Conservation (phyloP, 2,888 invertebrate species). For the Cerceris ruficornis region DNA sequence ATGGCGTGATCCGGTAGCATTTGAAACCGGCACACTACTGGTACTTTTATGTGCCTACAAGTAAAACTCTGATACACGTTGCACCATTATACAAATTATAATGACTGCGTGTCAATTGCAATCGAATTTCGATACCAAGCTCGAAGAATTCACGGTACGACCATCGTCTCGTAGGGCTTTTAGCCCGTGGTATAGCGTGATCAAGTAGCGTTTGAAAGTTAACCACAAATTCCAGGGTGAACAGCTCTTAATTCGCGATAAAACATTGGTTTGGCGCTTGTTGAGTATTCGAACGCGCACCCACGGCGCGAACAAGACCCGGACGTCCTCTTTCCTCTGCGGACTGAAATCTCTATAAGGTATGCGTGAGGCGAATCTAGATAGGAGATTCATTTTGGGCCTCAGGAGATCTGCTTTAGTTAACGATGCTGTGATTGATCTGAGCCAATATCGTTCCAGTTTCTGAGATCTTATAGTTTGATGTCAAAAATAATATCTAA, state of each 20-base stretch:
- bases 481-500: too few species aligned
- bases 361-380: conserved; percentile 19
- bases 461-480: too few species aligned
- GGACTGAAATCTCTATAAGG: conserved; percentile 26
- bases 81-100: conserved; percentile 37
- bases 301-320: conserved; percentile 71
- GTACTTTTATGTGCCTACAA: conserved; percentile 13
- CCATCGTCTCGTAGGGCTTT: neutral
- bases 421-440: too few species aligned
- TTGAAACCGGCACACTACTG: conserved; percentile 57
- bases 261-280: conserved; percentile 73
- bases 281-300: conserved; percentile 58
- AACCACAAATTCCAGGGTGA: conserved; percentile 53
- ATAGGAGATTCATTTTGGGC: conserved; percentile 25
- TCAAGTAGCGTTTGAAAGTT: conserved; percentile 51
- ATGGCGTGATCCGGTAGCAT: conserved; percentile 64
- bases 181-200: conserved; percentile 59
- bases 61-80: neutral
- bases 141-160: conserved; percentile 19
- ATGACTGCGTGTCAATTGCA: conserved; percentile 57
- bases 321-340: conserved; percentile 56
- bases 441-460: too few species aligned
- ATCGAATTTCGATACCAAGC: conserved; percentile 13
- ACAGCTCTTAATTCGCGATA: conserved; percentile 74
- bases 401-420: neutral